phyloP scores from a whole-genome alignment of 1,140 invertebrate species.

The Drosophila takahashii region DNA sequence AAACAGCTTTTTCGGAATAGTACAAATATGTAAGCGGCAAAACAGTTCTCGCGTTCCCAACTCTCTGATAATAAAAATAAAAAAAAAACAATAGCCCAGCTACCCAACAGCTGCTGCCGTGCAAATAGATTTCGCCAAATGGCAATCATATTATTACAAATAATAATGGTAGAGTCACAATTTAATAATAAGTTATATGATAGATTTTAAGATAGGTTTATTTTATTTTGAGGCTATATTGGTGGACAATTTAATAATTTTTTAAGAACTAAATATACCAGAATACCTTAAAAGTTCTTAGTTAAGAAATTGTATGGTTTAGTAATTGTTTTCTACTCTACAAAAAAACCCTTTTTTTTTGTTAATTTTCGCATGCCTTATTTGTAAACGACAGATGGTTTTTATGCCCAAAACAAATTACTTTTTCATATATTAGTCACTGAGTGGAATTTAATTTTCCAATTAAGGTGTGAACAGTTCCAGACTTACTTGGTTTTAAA shows the following conservation, averaged over 20 bases:
- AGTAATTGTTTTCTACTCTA: background rate
- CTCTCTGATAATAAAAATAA: slow-evolving; percentile 10
- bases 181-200: background rate
- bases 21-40: slow-evolving; percentile 24
- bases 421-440: background rate
- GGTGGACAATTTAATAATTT: background rate
- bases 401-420: background rate
- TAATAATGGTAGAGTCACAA: background rate
- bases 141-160: slow-evolving; percentile 1
- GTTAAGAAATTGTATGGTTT: background rate
- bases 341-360: background rate
- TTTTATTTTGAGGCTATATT: no score
- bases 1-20: slow-evolving; percentile 41
- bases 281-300: background rate
- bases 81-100: slow-evolving; percentile 8
- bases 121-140: slow-evolving; percentile 15
- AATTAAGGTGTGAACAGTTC: background rate
- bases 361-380: background rate
- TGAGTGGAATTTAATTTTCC: background rate
- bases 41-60: slow-evolving; percentile 4
- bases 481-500: background rate
- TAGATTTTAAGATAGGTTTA: background rate
- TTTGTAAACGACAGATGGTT: background rate
- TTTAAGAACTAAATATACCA: background rate
- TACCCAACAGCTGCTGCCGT: slow-evolving; percentile 6